These are phyloP conservation scores for Drosophila yakuba DNA, from an alignment of 1,140 invertebrate species.

Conservation along the genomic window DNA sequence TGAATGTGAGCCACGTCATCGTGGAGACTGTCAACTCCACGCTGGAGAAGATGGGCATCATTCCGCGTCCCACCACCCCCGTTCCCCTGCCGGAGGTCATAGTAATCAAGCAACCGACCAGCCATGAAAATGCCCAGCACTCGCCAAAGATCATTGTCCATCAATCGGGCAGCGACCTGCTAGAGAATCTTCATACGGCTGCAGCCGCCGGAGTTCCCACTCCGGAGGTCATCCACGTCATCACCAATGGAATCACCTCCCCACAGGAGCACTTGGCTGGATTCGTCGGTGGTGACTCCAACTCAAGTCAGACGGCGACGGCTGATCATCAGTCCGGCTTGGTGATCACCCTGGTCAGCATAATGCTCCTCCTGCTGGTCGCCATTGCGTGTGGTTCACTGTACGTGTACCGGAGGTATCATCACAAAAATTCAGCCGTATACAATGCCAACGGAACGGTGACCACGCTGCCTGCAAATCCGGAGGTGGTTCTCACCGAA, in stretches of 20 bases:
- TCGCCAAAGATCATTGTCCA: constrained; percentile 80
- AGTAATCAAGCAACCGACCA: constrained; percentile 67
- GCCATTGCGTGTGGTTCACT: constrained; percentile 63
- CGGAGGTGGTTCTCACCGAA: constrained; percentile 61
- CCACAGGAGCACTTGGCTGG: constrained; percentile 69
- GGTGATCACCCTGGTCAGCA: constrained; percentile 65
- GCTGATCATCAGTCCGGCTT: constrained; percentile 64
- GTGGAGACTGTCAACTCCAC: constrained; percentile 78
- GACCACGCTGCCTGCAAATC: constrained; percentile 24
- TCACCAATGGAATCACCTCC: constrained; percentile 58
- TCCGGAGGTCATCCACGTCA: constrained; percentile 80
- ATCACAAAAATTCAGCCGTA: constrained; percentile 61
- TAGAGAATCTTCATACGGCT: constrained; percentile 69
- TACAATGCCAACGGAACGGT: constrained; percentile 65
- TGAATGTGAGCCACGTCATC: constrained; percentile 76
- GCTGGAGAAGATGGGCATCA: constrained; percentile 84
- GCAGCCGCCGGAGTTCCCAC: constrained; percentile 56
- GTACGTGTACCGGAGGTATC: constrained; percentile 76
- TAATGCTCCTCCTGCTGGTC: constrained; percentile 67
- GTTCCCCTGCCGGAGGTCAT: constrained; percentile 74
- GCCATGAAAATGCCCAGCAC: constrained; percentile 53
- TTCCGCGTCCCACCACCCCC: constrained; percentile 46
- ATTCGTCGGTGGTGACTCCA: constrained; percentile 50
- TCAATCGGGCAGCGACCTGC: constrained; percentile 64
- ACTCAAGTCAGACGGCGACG: constrained; percentile 34